phyloP scores from a whole-genome alignment of 2,888 invertebrate genomes.

The Barypeithes pellucidus region DNA sequence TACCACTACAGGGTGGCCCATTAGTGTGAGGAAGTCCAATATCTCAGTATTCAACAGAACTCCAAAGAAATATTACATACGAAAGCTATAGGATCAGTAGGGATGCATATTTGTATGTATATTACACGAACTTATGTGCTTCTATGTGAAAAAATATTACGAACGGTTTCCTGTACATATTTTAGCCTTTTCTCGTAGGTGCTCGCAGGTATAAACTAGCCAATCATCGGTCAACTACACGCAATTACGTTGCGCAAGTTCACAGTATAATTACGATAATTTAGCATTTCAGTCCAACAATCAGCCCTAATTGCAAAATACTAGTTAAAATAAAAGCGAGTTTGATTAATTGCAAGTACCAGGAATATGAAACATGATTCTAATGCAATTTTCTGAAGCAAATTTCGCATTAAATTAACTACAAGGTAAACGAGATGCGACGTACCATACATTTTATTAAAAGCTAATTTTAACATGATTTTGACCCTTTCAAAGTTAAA shows the following conservation, averaged over 20 bases:
- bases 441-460: neutral
- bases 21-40: no score
- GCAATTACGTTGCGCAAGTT: neutral
- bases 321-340: neutral
- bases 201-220: neutral
- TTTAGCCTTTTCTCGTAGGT: neutral
- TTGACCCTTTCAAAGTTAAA: neutral
- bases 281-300: neutral
- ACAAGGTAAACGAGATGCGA: constrained; percentile 4
- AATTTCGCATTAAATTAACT: constrained; percentile 1
- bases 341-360: constrained; percentile 14
- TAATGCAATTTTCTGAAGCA: constrained; percentile 13
- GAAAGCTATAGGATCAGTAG: no score
- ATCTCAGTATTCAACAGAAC: no score
- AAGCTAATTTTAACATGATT: neutral
- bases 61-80: no score
- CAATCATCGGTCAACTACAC: no score
- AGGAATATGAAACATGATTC: constrained; percentile 9
- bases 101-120: no score
- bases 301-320: neutral
- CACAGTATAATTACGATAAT: neutral
- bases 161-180: no score
- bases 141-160: no score
- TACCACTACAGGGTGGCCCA: no score
- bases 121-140: no score